Conservation (phyloP, 2,888 invertebrate genomes). For the Andrena bucephala region DNA sequence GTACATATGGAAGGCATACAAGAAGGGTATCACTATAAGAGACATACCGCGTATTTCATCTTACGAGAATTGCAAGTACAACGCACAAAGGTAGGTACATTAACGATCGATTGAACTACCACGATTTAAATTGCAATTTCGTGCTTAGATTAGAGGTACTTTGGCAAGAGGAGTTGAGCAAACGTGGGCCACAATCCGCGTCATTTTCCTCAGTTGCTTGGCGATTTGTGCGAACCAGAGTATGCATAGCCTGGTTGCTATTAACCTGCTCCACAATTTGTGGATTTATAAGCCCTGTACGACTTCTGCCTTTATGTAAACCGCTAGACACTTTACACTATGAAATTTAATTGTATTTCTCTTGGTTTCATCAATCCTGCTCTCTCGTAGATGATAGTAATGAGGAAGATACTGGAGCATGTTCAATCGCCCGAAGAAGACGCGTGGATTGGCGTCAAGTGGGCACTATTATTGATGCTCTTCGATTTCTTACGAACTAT, state of each 20-base stretch:
- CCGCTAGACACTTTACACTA: background rate
- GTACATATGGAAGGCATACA: constrained; percentile 86
- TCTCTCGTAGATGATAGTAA: constrained; percentile 83
- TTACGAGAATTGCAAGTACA: constrained; percentile 85
- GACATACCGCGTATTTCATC: constrained; percentile 84
- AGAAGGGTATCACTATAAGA: constrained; percentile 83
- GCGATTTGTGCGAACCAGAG: constrained; percentile 85
- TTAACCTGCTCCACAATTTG: constrained; percentile 83
- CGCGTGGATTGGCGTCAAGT: constrained; percentile 84
- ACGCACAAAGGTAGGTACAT: constrained; percentile 85
- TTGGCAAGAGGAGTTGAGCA: constrained; percentile 86
- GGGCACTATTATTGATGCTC: constrained; percentile 84
- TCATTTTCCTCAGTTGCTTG: constrained; percentile 85
- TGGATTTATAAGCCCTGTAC: constrained; percentile 86
- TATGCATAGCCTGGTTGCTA: constrained; percentile 84
- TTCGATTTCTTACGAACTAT: constrained; percentile 85
- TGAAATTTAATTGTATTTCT: background rate
- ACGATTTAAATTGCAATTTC: constrained; percentile 11
- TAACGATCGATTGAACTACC: background rate
- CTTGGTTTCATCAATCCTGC: background rate
- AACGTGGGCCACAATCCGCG: constrained; percentile 84
- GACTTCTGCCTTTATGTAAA: constrained; percentile 8
- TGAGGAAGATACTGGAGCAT: constrained; percentile 85
- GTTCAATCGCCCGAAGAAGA: constrained; percentile 82
- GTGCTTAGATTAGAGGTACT: constrained; percentile 85